Evolutionary conservation across 2,888 invertebrate genomes (phyloP).

Genomic region (Drosophila picticornis): DNA sequence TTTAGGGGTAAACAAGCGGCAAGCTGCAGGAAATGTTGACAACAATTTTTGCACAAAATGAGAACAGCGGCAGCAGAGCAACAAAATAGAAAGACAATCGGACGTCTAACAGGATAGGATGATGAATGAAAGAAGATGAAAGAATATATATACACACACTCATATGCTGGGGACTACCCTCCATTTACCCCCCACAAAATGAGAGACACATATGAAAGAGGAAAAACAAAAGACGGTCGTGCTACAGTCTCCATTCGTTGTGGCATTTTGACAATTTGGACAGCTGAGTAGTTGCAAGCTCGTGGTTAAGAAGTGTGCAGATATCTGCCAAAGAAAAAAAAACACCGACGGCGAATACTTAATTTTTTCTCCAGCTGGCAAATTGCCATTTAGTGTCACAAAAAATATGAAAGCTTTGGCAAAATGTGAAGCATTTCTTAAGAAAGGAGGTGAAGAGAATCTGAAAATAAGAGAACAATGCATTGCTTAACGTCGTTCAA

Average conservation of each 20-base stretch:
- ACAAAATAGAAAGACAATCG: constrained; percentile 49
- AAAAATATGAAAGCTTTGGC: background rate
- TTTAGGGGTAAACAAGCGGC: constrained; percentile 28
- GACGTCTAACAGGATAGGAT: constrained; percentile 29
- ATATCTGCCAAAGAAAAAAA: constrained; percentile 6
- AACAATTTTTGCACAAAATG: constrained; percentile 64
- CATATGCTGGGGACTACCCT: background rate
- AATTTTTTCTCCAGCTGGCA: constrained; percentile 27
- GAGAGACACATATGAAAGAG: constrained; percentile 19
- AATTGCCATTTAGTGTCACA: constrained; percentile 15
- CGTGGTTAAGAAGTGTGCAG: constrained; percentile 1
- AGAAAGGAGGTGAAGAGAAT: background rate
- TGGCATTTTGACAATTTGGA: constrained; percentile 66
- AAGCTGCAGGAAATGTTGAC: constrained; percentile 60
- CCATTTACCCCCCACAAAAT: constrained; percentile 35
- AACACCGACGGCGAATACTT: constrained; percentile 37
- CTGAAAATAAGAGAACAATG: background rate
- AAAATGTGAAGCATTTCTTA: background rate
- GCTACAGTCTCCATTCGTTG: constrained; percentile 65
- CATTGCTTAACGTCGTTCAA: background rate
- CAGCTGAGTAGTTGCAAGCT: constrained; percentile 22
- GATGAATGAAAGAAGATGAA: constrained; percentile 5
- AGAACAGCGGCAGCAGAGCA: constrained; percentile 32
- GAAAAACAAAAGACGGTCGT: constrained; percentile 48
- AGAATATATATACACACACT: background rate